Base-by-base conservation (phyloP, 2,888 invertebrate genomes). In the Linnaemya tessellans region DNA sequence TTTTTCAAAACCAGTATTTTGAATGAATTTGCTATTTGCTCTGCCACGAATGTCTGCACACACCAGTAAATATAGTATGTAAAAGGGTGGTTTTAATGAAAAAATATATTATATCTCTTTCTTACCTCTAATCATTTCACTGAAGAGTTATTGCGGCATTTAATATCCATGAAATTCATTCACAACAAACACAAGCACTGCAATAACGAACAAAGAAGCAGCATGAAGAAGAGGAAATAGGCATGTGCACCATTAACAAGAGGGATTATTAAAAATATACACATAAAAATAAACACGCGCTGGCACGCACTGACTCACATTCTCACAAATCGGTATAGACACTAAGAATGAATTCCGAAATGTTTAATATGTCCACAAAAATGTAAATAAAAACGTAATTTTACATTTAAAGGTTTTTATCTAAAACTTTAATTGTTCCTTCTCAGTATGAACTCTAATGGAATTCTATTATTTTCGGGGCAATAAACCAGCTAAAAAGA, bases 331-430 rank as follows among this genome's bases (percentile, higher is more conserved):
- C 58, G 41, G 15, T 51, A n/a, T 49, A 68, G 25, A 68, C 49
- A 51, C 41, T 13, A 15, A 18, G 51, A 35, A 22, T 43, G 54
- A 56, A 41, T 58, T 71, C 11, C 43, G 15, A 70, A 68, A 74
- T 60, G 13, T 43, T 71, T 38, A 80, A 80, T 75, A 65, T 75
- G 65, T 80, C 56, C 25, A 71, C 84, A 77, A 54, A 68, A 49
- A 68, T 46, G 30, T 46, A 67, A 79, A 67, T n/a, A 54, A 30
- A 30, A 30, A 58, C 15, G 22, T 22, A 49, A 18, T 13, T 54
- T 54, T 22, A 11, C n/a, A 22, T 38, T 25, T 9, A 43, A 58
- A 43, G 25, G n/a, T 30, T 43, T 43, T 43, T 71, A 38, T 77
- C 65, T 15, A 15, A n/a, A n/a, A 65, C 30, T 67, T 62, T 62